Base-by-base conservation (phyloP, 1,140 invertebrate species). In the Lerema accius region DNA sequence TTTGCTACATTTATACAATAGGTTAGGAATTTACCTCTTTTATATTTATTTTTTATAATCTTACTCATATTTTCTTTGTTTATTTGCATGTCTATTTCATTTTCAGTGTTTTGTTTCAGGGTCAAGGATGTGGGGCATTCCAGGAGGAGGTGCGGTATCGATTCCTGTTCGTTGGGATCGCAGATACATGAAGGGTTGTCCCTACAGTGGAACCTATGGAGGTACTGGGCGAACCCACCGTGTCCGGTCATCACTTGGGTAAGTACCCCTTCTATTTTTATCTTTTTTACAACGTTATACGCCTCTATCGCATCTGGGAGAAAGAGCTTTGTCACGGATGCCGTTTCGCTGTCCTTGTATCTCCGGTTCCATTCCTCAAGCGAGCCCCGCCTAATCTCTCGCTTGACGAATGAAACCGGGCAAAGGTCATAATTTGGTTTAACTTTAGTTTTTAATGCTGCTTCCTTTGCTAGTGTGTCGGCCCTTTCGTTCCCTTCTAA, bases 161-260 rank as follows among this genome's bases (percentile, higher is more conserved):
- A 17, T 17, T 45, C 42, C 10, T 16, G 14, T 6, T 3, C n/a
- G 1, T 6, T 15, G 2, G 42, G 15, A 7, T 32, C 23, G 9
- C 46, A 49, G 1, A 0, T 14, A 6, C 46, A 49, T 11, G 49
- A 45, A 3, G 45, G 45, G 11, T 15, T 17, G 1, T 53, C 50
- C 15, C 17, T 53, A 4, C 32, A 17, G n/a, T n/a, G 16, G 6
- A 56, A 56, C 1, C 53, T 4, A 7, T 43, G 10, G 7, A 56
- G 14, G 11, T 56, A 56, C 10, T 26, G 37, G 39, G 53, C 42
- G 17, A 56, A 56, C 3, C 53, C 53, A 4, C 53, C 53, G 15
- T 56, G 53, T 3, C 53, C 53, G 1, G 53, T 56, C 16, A 56
- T 10, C 5, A 28, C 6, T 15, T 56, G 53, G 3, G 53, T 42